Conservation (phyloP, 2,113 vertebrate genomes). For the Oryzias celebensis region DNA sequence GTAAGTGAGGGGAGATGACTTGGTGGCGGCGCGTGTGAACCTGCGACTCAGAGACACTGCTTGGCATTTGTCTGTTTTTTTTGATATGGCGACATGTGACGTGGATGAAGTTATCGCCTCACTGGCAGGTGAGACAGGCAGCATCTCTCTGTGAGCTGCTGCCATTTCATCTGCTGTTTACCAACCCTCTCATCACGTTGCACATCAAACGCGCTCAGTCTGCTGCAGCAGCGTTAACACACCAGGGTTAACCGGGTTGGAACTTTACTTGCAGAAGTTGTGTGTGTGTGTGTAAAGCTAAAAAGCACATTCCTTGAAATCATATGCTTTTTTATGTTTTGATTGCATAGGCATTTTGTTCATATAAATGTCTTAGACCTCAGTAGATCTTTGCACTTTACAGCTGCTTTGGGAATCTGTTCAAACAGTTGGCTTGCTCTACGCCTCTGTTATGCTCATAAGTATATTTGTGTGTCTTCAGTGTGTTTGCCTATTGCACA, state of each 20-base stretch:
- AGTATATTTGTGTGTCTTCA: slow-evolving; percentile 41
- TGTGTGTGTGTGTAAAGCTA: slow-evolving; percentile 31
- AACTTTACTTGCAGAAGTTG: slow-evolving; percentile 60
- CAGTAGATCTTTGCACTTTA: slow-evolving; percentile 38
- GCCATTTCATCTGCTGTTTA: slow-evolving; percentile 76
- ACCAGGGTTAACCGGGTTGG: slow-evolving; percentile 55
- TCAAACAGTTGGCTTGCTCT: slow-evolving; percentile 56
- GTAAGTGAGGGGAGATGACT: slow-evolving; percentile 63
- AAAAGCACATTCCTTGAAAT: slow-evolving; percentile 46
- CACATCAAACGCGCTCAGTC: slow-evolving; percentile 70
- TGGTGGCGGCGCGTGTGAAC: slow-evolving; percentile 56
- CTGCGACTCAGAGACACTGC: slow-evolving; percentile 67
- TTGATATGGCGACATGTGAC: slow-evolving; percentile 73
- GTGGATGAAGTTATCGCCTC: slow-evolving; percentile 68
- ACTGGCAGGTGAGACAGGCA: slow-evolving; percentile 72
- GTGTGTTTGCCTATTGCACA: slow-evolving; percentile 41
- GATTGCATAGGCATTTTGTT: slow-evolving; percentile 45
- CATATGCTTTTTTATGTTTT: slow-evolving; percentile 23
- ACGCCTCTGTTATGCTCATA: slow-evolving; percentile 34
- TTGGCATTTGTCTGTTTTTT: slow-evolving; percentile 77
- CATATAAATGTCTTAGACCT: slow-evolving; percentile 40
- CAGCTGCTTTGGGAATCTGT: slow-evolving; percentile 60
- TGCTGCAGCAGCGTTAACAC: slow-evolving; percentile 56
- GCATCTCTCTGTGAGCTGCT: slow-evolving; percentile 53
- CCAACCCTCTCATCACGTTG: slow-evolving; percentile 71